Conservation (phyloP, 2,113 vertebrate species). For the Callorhinus ursinus region DNA sequence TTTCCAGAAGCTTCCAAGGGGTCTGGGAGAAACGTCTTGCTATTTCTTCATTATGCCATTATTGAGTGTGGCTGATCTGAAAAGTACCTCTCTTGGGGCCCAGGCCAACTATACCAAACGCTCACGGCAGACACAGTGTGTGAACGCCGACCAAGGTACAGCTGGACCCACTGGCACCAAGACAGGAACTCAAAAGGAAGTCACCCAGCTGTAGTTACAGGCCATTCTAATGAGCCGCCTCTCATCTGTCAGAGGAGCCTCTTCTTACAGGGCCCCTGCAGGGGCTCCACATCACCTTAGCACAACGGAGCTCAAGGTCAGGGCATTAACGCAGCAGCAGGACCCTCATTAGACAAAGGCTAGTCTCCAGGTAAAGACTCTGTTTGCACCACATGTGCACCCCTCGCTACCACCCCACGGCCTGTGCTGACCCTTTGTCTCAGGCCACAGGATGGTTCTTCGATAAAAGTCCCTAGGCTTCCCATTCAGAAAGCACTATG, state of each 20-base stretch:
- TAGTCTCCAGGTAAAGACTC: not conserved
- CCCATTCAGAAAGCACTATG: fast-evolving
- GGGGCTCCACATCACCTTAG: not conserved
- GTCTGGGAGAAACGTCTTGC: not conserved
- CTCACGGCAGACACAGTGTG: not conserved
- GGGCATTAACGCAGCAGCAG: fast-evolving
- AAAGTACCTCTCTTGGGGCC: not conserved
- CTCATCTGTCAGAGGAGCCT: not conserved
- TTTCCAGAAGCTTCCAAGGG: not conserved
- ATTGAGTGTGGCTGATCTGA: not conserved
- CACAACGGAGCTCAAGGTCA: not conserved
- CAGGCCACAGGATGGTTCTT: not conserved
- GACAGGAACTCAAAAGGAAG: not conserved
- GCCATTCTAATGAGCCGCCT: not conserved
- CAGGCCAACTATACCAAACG: not conserved
- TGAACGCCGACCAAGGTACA: not conserved
- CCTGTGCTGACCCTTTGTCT: not conserved
- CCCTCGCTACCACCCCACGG: not conserved
- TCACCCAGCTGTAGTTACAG: fast-evolving
- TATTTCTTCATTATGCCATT: not conserved
- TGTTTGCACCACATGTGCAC: not conserved
- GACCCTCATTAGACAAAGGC: not conserved
- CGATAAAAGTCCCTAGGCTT: not conserved
- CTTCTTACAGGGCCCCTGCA: not conserved
- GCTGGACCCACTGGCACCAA: not conserved